Percentiles rank a stretch among this genome's conserved stretches.
These are phyloP conservation scores for Delphinus delphis DNA, from an alignment of 2,113 vertebrate genomes.

Conservation along the genomic window DNA sequence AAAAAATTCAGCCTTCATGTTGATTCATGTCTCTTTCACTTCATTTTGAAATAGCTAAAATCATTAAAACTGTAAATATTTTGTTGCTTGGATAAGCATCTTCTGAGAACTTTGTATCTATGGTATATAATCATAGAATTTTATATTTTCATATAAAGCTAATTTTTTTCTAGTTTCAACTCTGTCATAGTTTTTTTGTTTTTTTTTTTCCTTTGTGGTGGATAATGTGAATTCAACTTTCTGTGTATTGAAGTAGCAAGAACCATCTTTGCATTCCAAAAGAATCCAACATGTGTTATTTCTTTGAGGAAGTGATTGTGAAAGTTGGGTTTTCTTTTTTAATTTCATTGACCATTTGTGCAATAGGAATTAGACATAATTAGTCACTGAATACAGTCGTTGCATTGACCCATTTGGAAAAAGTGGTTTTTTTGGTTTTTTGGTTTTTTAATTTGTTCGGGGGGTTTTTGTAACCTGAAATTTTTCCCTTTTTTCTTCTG, in stretches of 20 bases:
- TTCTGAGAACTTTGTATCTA: constrained; percentile 93
- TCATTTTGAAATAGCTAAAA: constrained; percentile 86
- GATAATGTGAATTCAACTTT: constrained; percentile 86
- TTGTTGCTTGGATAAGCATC: constrained; percentile 91
- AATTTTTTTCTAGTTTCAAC: constrained; percentile 92
- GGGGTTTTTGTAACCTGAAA: constrained; percentile 93
- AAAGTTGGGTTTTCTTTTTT: constrained; percentile 84
- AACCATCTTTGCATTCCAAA: constrained; percentile 86
- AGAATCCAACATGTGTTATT: constrained; percentile 84
- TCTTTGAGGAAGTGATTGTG: constrained; percentile 93
- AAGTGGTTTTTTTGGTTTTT: constrained; percentile 81
- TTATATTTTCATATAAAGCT: constrained; percentile 95
- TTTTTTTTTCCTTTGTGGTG: constrained; percentile 80
- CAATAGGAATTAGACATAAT: constrained; percentile 89
- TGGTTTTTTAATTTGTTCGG: constrained; percentile 76
- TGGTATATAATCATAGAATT: constrained; percentile 95
- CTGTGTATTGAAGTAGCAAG: constrained; percentile 87
- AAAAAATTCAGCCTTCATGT: constrained; percentile 77
- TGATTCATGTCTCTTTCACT: constrained; percentile 81
- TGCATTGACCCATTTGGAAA: constrained; percentile 86
- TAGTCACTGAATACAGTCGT: constrained; percentile 87
- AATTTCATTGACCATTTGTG: constrained; percentile 88
- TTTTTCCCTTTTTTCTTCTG: constrained; percentile 89
- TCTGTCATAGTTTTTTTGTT: constrained; percentile 84
- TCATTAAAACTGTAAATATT: constrained; percentile 91